Evolutionary conservation across 2,797 vertebrate genomes (phyloP), one percentile per base, ranked within the genome.

Genomic region (Tamandua tetradactyla): DNA sequence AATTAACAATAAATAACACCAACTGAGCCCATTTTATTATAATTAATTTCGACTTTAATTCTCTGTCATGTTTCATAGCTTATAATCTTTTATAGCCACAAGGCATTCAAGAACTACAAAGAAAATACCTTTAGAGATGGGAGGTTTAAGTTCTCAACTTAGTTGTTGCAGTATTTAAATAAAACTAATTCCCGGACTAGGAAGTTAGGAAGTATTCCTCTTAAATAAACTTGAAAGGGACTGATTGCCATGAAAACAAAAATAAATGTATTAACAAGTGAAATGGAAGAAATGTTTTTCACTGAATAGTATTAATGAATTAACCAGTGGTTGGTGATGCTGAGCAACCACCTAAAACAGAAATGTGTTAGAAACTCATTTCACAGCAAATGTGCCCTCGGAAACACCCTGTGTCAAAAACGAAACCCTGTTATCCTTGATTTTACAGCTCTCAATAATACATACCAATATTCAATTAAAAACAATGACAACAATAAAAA

Each of bases 301-400:
- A 78, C 87, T 80, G 97, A 94, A 89, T 98, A 96, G 93, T 96
- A 96, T 95, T 97, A 98, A 97, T 93, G 95, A 96, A 95, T 93
- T 93, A 96, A 97, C 96, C 89, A 96, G 97, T 92, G 75, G 76
- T 96, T 97, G 97, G 95, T 97, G 97, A 97, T 44, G 93, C 95
- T 96, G 96, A 97, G 96, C 86, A 89, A 93, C 97, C 64, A 78
- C 96, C 96, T 97, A 95, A n/a, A 71, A 55, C 72, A 89, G 96
- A 95, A 96, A 97, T 96, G 96, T 95, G 96, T 97, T 97, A 96
- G 86, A 97, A 95, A 79, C 89, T 97, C 87, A 97, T 97, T 97
- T 97, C 97, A 96, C 95, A 96, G 97, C 93, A 95, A 93, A 96
- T 96, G 55, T 74, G 90, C 96, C 87, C 93, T 93, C 93, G 83